Conservation (phyloP, 2,888 invertebrate species). For the Troglohyphantes excavatus region DNA sequence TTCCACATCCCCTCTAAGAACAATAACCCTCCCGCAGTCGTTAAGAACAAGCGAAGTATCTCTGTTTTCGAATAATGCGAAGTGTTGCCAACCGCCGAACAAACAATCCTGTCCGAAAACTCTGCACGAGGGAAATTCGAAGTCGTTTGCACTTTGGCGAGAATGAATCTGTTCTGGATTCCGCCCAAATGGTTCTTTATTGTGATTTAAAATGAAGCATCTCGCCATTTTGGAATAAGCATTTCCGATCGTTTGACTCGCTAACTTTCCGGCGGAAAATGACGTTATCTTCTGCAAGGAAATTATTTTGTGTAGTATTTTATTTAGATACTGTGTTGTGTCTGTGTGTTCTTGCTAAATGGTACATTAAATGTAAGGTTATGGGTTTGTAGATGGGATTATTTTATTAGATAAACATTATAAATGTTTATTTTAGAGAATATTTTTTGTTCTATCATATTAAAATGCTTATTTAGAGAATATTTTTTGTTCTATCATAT, state of each 20-base stretch:
- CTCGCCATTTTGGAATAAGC: slow-evolving; percentile 2
- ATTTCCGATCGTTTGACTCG: slow-evolving; percentile 38
- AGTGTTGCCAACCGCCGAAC: slow-evolving; percentile 28
- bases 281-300: background rate
- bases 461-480: too few relatives aligned
- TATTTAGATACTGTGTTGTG: too few relatives aligned
- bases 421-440: too few relatives aligned
- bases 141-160: slow-evolving; percentile 38
- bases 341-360: too few relatives aligned
- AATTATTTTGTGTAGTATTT: too few relatives aligned
- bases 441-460: too few relatives aligned
- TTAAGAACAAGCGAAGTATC: slow-evolving; percentile 43
- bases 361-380: too few relatives aligned
- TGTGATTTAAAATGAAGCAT: slow-evolving; percentile 23
- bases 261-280: background rate
- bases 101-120: slow-evolving; percentile 26
- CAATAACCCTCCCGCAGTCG: slow-evolving; percentile 44
- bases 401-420: too few relatives aligned
- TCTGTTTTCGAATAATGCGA: slow-evolving; percentile 39
- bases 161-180: slow-evolving; percentile 7
- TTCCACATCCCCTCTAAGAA: slow-evolving; percentile 22
- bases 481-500: too few relatives aligned
- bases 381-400: too few relatives aligned
- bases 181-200: slow-evolving; percentile 34
- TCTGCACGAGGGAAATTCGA: slow-evolving; percentile 16